These are phyloP conservation scores for Brachyhypopomus gauderio DNA, from an alignment of 2,113 vertebrate species.

Conservation along the genomic window DNA sequence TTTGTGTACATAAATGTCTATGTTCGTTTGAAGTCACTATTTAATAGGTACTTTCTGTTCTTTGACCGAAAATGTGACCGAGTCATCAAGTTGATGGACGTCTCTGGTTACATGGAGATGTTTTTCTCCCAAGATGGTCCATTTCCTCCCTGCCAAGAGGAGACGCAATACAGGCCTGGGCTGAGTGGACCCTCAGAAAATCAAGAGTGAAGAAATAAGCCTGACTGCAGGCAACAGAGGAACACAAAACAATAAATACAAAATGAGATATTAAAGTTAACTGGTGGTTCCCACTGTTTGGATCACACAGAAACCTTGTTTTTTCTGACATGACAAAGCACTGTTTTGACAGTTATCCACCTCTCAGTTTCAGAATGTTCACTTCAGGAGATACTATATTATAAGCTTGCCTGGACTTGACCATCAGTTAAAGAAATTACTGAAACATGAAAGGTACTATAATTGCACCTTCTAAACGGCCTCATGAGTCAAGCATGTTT, in stretches of 20 bases:
- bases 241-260: background rate
- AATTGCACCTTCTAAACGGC: background rate
- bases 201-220: background rate
- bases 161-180: background rate
- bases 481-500: background rate
- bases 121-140: background rate
- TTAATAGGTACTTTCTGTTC: slow-evolving; percentile 20
- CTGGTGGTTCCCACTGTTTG: background rate
- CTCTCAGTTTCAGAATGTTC: background rate
- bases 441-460: background rate
- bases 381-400: background rate
- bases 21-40: background rate
- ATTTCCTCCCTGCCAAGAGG: background rate
- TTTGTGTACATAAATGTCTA: background rate
- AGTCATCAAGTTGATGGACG: slow-evolving; percentile 24
- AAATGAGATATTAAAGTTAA: background rate
- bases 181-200: background rate
- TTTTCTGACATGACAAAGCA: background rate
- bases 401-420: slow-evolving; percentile 1
- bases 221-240: no score
- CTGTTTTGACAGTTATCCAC: background rate
- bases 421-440: background rate
- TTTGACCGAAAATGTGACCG: slow-evolving; percentile 17
- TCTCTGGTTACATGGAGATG: slow-evolving; percentile 23
- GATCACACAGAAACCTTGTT: background rate